Evolutionary conservation across 2,888 invertebrate species (phyloP), one percentile per base, ranked within the genome.

Genomic region (Opisthograptis luteolata): DNA sequence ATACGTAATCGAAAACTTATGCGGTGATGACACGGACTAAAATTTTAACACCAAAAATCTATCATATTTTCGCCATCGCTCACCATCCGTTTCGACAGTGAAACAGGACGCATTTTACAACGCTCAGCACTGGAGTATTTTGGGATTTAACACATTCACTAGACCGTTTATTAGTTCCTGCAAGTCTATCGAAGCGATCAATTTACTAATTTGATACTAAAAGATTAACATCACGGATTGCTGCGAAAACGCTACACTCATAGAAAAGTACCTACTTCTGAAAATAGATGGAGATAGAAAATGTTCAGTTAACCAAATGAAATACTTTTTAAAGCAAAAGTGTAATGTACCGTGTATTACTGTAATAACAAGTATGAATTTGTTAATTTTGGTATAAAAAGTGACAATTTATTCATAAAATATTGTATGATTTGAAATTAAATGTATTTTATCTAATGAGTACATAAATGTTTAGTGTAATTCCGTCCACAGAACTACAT

Each of bases 251-350:
- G 90, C 91, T 89, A 90, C 85, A 87, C 88, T 85, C 90, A 78
- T 83, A 87, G 80, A 91, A 90, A 93, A 93, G 93, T 93, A 93
- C 93, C 92, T 93, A 92, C 87, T 91, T 93, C 93, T 93, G 93
- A 93, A 93, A 93, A 93, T 93, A 93, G 93, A 93, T 92, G 92
- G 92, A 92, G 92, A 92, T 92, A 91, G 91, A 92, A 92, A 84
- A 87, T 87, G 87, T 88, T 87, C 87, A 85, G 84, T 74, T 76
- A 66, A 64, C 68, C 85, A 87, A 62, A 55, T 66, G 56, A 63
- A 44, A 42, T 60, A 76, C 87, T 81, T 76, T 77, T 79, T 59
- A 27, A 14, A 5, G 5, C 3, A 4, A 7, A 9, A 24, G 31
- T 25, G 43, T n/a, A 25, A 3, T 14, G 8, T 13, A 28, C 13